Evolutionary conservation across 2,113 vertebrate genomes (phyloP).

Genomic region (Dunckerocampus dactyliophorus): DNA sequence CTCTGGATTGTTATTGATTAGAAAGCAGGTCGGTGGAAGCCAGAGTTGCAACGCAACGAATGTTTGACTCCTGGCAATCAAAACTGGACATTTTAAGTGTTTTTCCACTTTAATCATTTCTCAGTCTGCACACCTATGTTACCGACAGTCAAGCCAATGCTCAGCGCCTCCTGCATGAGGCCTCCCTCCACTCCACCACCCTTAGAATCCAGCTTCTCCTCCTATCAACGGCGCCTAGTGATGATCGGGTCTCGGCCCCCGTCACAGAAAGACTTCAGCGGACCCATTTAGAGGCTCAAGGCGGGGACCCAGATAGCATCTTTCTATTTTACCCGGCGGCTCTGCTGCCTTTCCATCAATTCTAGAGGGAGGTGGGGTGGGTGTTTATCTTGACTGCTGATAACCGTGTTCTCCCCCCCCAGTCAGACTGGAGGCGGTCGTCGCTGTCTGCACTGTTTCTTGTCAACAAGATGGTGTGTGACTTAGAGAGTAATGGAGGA

Average conservation of each 20-base stretch:
- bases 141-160: too few species aligned
- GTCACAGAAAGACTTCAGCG: slow-evolving; percentile 44
- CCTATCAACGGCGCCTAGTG: slow-evolving; percentile 6
- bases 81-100: background rate
- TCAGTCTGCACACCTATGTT: too few species aligned
- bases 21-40: background rate
- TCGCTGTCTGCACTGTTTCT: slow-evolving; percentile 48
- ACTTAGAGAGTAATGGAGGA: slow-evolving; percentile 9
- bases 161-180: background rate
- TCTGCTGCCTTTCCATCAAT: slow-evolving; percentile 64
- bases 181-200: background rate
- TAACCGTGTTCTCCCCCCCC: slow-evolving; percentile 65
- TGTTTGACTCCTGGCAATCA: slow-evolving; percentile 2
- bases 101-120: background rate
- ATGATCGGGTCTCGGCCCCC: slow-evolving; percentile 38
- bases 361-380: slow-evolving; percentile 58
- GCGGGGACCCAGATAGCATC: slow-evolving; percentile 68
- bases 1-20: slow-evolving; percentile 30
- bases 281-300: slow-evolving; percentile 56
- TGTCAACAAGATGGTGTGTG: slow-evolving; percentile 57
- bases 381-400: slow-evolving; percentile 72
- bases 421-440: slow-evolving; percentile 61
- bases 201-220: slow-evolving; percentile 17
- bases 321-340: slow-evolving; percentile 72
- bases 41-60: background rate